Conservation (phyloP, 2,888 invertebrate species). For the Hypercompe scribonia region DNA sequence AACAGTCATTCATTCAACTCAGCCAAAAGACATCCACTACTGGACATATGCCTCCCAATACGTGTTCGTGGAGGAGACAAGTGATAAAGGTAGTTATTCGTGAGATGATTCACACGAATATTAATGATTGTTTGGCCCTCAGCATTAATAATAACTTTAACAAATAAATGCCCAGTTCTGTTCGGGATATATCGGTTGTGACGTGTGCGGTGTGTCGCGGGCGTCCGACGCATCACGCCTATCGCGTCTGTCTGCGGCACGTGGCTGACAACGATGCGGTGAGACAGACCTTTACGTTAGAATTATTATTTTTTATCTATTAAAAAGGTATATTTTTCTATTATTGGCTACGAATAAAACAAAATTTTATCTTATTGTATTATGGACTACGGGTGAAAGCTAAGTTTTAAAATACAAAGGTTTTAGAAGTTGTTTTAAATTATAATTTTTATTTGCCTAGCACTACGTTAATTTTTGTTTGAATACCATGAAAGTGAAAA, state of each 20-base stretch:
- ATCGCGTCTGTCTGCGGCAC: slow-evolving; percentile 52
- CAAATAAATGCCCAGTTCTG: neutral
- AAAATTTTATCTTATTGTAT: neutral
- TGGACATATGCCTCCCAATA: no score
- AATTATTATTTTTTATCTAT: slow-evolving; percentile 30
- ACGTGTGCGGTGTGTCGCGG: slow-evolving; percentile 29
- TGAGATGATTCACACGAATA: slow-evolving; percentile 8
- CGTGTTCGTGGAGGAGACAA: neutral
- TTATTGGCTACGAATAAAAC: neutral
- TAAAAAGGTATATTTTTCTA: slow-evolving; percentile 3
- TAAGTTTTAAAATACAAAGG: neutral
- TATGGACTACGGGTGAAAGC: neutral
- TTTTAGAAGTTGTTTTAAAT: neutral
- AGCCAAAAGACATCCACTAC: no score
- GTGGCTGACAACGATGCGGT: slow-evolving; percentile 43
- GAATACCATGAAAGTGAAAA: neutral
- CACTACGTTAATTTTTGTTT: neutral
- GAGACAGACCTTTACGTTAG: slow-evolving; percentile 29
- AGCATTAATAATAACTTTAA: neutral
- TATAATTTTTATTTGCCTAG: neutral
- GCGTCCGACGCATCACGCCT: slow-evolving; percentile 53
- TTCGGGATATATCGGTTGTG: slow-evolving; percentile 16
- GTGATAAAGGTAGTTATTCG: neutral
- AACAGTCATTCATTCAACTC: no score
- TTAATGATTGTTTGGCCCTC: neutral